Evolutionary conservation across 2,888 invertebrate species (phyloP).

Genomic region (Aproaerema taeniolella): DNA sequence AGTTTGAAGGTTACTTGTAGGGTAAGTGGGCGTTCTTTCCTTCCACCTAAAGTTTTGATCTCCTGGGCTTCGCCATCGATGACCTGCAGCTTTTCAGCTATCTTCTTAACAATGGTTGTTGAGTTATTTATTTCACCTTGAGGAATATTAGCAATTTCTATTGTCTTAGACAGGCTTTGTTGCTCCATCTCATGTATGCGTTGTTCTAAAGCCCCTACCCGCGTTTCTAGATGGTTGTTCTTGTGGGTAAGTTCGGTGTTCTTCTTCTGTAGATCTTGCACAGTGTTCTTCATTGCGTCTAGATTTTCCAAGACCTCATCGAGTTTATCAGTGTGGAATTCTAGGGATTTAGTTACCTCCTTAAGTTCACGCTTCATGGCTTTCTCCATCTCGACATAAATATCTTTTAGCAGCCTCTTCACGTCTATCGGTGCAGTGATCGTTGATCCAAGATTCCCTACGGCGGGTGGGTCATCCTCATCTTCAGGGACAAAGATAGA

Average conservation of each 20-base stretch:
- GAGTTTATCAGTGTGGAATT: constrained; percentile 2
- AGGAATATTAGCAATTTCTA: constrained; percentile 15
- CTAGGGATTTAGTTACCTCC: not conserved
- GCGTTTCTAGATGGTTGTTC: constrained; percentile 8
- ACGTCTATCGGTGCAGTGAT: not conserved
- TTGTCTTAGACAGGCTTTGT: constrained; percentile 6
- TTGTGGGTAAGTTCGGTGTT: constrained; percentile 3
- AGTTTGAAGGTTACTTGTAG: not conserved
- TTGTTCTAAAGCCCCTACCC: constrained; percentile 18
- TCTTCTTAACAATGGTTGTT: not conserved
- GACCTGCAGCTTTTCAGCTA: constrained; percentile 8
- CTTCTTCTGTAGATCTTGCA: constrained; percentile 3
- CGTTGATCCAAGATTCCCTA: not conserved
- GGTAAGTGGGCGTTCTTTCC: not conserved
- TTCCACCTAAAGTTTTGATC: not conserved
- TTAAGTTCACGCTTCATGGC: constrained; percentile 1
- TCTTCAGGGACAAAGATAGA: not conserved
- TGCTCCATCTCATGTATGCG: constrained; percentile 19
- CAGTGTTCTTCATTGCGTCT: not conserved
- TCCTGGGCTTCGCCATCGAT: not conserved
- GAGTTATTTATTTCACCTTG: not conserved
- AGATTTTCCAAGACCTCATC: constrained; percentile 1
- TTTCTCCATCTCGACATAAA: constrained; percentile 1
- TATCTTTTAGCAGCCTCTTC: not conserved
- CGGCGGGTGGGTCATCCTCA: not conserved